A percentile compares a stretch with the other conserved stretches of the same genome.
Conservation (phyloP, 2,113 vertebrate species). For the Nanorana parkeri region DNA sequence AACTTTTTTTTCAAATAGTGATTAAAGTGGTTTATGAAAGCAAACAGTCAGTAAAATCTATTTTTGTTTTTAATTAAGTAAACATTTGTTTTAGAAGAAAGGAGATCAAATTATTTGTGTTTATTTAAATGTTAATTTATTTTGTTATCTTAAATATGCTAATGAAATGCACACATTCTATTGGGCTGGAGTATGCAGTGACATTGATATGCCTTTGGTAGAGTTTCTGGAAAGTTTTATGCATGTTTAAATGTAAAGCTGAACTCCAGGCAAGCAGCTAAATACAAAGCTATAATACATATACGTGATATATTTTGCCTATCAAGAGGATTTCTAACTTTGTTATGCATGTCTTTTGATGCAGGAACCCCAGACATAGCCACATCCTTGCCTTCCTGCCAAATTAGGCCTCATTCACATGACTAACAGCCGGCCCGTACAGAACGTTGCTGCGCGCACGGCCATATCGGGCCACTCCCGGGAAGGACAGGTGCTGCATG, state of each 20-base stretch:
- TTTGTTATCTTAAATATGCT: conserved; percentile 48
- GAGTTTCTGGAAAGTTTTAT: conserved; percentile 1
- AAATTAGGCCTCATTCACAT: too few relatives aligned
- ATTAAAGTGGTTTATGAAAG: conserved; percentile 15
- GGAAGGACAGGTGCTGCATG: too few relatives aligned
- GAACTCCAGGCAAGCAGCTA: too few relatives aligned
- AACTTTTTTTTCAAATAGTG: not conserved
- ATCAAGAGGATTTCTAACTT: too few relatives aligned
- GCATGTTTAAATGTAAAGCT: not conserved
- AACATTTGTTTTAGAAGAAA: conserved; percentile 41
- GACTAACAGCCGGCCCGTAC: too few relatives aligned
- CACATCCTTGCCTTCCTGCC: too few relatives aligned
- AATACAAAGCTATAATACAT: too few relatives aligned
- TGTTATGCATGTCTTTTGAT: too few relatives aligned
- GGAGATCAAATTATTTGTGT: conserved; percentile 31
- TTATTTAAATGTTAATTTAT: conserved; percentile 41
- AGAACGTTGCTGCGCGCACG: too few relatives aligned
- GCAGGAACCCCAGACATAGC: too few relatives aligned
- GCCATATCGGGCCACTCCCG: too few relatives aligned
- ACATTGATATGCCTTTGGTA: conserved; percentile 51
- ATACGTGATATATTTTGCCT: too few relatives aligned
- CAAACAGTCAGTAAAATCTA: conserved; percentile 22
- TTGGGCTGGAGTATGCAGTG: not conserved
- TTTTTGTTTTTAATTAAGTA: conserved; percentile 28
- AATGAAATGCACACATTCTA: conserved; percentile 49